Evolutionary conservation across 2,888 invertebrate species (phyloP), one percentile per base, ranked within the genome.

Genomic region (Trichacis sp.): DNA sequence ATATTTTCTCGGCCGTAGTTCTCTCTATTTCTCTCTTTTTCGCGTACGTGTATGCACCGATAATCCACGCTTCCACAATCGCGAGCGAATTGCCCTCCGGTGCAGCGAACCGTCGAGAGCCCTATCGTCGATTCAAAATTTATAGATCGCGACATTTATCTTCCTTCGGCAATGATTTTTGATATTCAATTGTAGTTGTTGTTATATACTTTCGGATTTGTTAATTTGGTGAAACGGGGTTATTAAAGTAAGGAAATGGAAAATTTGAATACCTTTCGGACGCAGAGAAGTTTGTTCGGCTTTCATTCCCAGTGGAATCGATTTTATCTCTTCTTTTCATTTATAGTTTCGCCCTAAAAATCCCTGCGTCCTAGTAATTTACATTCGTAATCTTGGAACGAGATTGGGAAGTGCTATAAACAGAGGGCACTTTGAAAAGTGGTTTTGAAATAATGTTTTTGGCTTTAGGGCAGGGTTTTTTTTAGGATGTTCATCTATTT

Each of bases 1-100:
- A 72, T 73, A 70, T 69, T 73, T 71, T 64, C 61, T 69, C 72
- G 69, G 71, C 66, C 70, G 66, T 73, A 64, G 65, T 24, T 24
- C 24, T 8, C 4, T 24, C 24, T 24, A 3, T 24, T 24, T 8
- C 24, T 24, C 24, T 24, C 24, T 24, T 24, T 24, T 60, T 57
- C 48, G 54, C 55, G 63, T 53, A 56, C 59, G 56, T 57, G 51
- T 60, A 55, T 55, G 47, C 18, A 19, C 11, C 3, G 18, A n/a
- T 19, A 18, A 4, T 20, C 20, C 9, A 8, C n/a, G 46, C 46
- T 46, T 46, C 14, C 14, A 14, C 24, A n/a, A n/a, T n/a, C n/a
- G n/a, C n/a, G 19, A 36, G 51, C 54, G 47, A 53, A 47, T 40
- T 59, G 58, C 51, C 61, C 59, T 55, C 46, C 42, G 60, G 61